Percentiles rank a stretch among this genome's conserved stretches.
Evolutionary conservation across 2,888 invertebrate species (phyloP).

Genomic region (Marasmarcha lunaedactyla): DNA sequence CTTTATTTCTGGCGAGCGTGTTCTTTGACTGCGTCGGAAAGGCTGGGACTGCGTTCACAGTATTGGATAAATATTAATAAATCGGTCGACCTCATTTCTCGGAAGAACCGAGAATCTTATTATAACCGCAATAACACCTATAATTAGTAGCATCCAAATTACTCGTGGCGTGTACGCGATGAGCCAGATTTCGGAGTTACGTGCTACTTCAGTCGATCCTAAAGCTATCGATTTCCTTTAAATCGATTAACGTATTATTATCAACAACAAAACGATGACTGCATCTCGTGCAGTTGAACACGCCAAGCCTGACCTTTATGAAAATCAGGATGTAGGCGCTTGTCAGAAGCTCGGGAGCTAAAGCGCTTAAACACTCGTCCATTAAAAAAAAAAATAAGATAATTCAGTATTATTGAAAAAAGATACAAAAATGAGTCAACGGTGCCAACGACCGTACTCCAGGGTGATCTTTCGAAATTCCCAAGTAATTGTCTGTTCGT

Average conservation of each 20-base stretch:
- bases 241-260: conserved; percentile 29
- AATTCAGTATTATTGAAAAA: conserved; percentile 20
- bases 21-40: conserved; percentile 69
- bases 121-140: conserved; percentile 70
- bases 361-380: too few species aligned
- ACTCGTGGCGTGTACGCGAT: conserved; percentile 50
- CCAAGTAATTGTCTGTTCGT: conserved; percentile 53
- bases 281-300: neutral
- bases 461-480: conserved; percentile 67
- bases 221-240: conserved; percentile 29
- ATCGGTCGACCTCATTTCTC: conserved; percentile 66
- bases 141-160: conserved; percentile 67
- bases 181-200: conserved; percentile 50
- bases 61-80: conserved; percentile 71
- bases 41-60: conserved; percentile 51
- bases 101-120: conserved; percentile 69
- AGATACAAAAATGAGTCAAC: conserved; percentile 63
- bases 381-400: conserved; percentile 2
- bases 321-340: neutral
- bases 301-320: neutral
- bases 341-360: neutral
- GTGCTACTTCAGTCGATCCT: conserved; percentile 36
- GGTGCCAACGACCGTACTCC: conserved; percentile 54
- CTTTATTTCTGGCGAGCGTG: conserved; percentile 65
- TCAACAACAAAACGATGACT: conserved; percentile 6